These are phyloP conservation scores for Marmota flaviventris DNA, from an alignment of 2,113 vertebrate genomes.

Conservation along the genomic window DNA sequence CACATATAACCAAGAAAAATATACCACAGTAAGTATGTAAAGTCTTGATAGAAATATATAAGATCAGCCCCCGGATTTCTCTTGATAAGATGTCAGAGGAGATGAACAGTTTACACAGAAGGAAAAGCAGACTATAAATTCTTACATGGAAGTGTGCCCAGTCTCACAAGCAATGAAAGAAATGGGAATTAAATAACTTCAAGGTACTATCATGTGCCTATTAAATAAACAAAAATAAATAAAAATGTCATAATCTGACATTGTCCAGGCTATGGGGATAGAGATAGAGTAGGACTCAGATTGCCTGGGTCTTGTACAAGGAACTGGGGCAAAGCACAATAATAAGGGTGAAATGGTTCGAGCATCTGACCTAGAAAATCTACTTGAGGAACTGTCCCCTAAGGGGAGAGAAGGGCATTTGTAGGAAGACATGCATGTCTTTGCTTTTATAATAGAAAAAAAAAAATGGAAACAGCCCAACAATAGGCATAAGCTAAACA, in stretches of 20 bases:
- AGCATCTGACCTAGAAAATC: conserved; percentile 67
- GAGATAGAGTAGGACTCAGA: neutral
- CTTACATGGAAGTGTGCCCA: conserved; percentile 53
- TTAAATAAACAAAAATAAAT: conserved; percentile 71
- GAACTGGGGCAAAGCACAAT: neutral
- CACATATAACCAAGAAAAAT: conserved; percentile 64
- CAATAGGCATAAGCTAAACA: neutral
- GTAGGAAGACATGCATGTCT: conserved; percentile 14
- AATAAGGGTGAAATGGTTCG: neutral
- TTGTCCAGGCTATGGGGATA: neutral
- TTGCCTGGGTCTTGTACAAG: neutral
- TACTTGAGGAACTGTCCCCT: neutral
- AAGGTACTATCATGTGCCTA: conserved; percentile 60
- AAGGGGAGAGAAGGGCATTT: neutral
- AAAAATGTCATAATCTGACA: conserved; percentile 50
- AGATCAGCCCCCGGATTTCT: conserved; percentile 63
- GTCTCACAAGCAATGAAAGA: conserved; percentile 59
- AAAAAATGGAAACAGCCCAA: neutral
- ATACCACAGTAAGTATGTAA: conserved; percentile 45
- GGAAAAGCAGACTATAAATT: conserved; percentile 67
- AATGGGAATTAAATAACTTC: conserved; percentile 69
- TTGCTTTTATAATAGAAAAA: neutral
- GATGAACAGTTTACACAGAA: conserved; percentile 65
- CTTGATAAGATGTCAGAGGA: conserved; percentile 75
- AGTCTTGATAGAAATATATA: conserved; percentile 67